Conservation (phyloP, 2,888 invertebrate species). For the Limnephilus marmoratus region DNA sequence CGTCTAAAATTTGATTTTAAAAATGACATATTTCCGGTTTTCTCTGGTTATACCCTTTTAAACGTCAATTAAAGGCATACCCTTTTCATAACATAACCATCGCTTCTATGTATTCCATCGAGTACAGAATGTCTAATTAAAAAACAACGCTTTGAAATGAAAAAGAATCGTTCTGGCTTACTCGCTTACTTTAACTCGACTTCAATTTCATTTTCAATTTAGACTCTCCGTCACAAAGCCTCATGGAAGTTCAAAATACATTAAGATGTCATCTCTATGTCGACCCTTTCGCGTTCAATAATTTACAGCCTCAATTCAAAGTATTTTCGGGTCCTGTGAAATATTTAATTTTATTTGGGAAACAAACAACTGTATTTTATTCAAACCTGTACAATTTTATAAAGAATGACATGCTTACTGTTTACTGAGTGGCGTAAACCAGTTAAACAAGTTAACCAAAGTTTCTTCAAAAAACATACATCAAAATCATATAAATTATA, state of each 20-base stretch:
- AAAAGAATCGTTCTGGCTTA: background rate
- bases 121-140: background rate
- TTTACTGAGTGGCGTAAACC: too few species aligned
- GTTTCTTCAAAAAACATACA: too few species aligned
- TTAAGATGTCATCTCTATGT: conserved; percentile 1
- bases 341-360: background rate
- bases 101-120: background rate
- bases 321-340: background rate
- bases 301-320: background rate
- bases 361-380: too few species aligned
- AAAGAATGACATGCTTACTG: too few species aligned
- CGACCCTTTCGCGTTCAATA: background rate
- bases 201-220: conserved; percentile 25
- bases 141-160: background rate
- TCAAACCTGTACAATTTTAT: too few species aligned
- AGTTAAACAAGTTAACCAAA: too few species aligned
- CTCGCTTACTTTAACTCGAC: background rate
- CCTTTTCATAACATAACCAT: background rate
- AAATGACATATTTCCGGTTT: too few species aligned
- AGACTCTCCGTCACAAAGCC: conserved; percentile 5
- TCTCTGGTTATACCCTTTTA: too few species aligned
- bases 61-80: background rate
- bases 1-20: too few species aligned
- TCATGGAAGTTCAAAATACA: conserved; percentile 13
- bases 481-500: too few species aligned